These are phyloP conservation scores for Leuciscus waleckii DNA, from an alignment of 2,797 vertebrate species.

Conservation along the genomic window DNA sequence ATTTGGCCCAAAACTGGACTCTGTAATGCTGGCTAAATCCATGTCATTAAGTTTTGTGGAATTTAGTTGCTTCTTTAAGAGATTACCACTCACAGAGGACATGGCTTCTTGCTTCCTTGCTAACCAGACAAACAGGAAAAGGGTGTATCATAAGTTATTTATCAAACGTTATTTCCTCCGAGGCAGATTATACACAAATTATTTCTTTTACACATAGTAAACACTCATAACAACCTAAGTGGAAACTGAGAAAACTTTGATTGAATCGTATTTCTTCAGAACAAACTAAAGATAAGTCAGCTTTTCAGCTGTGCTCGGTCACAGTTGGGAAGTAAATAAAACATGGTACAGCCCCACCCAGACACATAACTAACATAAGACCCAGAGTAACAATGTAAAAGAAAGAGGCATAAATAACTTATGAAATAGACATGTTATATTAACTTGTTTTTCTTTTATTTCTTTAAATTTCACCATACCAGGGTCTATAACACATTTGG, in stretches of 20 bases:
- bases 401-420: not conserved
- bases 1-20: slow-evolving; percentile 5
- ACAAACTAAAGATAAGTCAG: not conserved
- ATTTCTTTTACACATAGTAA: slow-evolving; percentile 8
- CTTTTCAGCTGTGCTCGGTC: not conserved
- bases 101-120: slow-evolving; percentile 18
- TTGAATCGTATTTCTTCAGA: not conserved
- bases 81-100: slow-evolving; percentile 12
- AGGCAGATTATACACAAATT: slow-evolving; percentile 23
- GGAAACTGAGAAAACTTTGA: not conserved
- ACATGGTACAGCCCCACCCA: slow-evolving; percentile 36
- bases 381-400: not conserved
- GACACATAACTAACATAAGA: slow-evolving; percentile 5
- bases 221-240: slow-evolving; percentile 10
- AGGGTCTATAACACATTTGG: not conserved
- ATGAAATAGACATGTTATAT: not conserved
- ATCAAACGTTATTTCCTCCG: slow-evolving; percentile 26
- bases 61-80: slow-evolving; percentile 37
- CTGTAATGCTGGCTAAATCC: slow-evolving; percentile 25
- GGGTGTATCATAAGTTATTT: slow-evolving; percentile 30
- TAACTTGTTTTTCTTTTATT: not conserved
- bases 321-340: slow-evolving; percentile 22
- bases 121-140: slow-evolving; percentile 47
- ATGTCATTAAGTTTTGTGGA: slow-evolving; percentile 34
- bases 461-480: not conserved